phyloP scores from a whole-genome alignment of 2,888 invertebrate genomes.

The Archips xylosteana region DNA sequence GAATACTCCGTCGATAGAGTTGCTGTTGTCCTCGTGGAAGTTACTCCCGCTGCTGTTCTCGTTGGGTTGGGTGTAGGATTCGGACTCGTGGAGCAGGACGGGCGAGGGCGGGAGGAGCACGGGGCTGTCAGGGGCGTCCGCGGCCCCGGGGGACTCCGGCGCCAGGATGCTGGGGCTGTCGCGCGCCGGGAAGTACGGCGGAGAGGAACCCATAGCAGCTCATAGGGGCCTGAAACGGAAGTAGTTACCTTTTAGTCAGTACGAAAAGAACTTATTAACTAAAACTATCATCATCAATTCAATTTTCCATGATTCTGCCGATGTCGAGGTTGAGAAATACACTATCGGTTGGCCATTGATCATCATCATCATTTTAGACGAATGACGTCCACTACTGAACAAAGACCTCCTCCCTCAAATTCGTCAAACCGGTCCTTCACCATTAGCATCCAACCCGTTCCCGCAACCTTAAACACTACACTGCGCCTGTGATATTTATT shows the following conservation, averaged over 20 bases:
- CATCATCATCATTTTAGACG: no score
- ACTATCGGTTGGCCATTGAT: no score
- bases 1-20: slow-evolving; percentile 46
- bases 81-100: slow-evolving; percentile 38
- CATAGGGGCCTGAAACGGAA: slow-evolving; percentile 28
- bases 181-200: slow-evolving; percentile 44
- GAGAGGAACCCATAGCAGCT: slow-evolving; percentile 38
- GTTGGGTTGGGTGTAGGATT: slow-evolving; percentile 39
- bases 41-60: slow-evolving; percentile 30
- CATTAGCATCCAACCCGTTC: no score
- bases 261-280: no score
- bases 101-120: slow-evolving; percentile 33
- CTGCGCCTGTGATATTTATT: no score
- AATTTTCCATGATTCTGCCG: no score
- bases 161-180: slow-evolving; percentile 53
- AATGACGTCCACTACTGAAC: no score
- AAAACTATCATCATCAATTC: no score
- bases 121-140: slow-evolving; percentile 19
- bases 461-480: no score
- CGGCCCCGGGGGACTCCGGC: slow-evolving; percentile 27
- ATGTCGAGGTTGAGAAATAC: no score
- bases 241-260: neutral
- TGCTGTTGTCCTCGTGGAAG: slow-evolving; percentile 41
- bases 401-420: no score
- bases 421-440: no score